Percentiles rank a stretch among this genome's conserved stretches.
Evolutionary conservation across 2,797 vertebrate genomes (phyloP).

Genomic region (Neoniphon sammara): DNA sequence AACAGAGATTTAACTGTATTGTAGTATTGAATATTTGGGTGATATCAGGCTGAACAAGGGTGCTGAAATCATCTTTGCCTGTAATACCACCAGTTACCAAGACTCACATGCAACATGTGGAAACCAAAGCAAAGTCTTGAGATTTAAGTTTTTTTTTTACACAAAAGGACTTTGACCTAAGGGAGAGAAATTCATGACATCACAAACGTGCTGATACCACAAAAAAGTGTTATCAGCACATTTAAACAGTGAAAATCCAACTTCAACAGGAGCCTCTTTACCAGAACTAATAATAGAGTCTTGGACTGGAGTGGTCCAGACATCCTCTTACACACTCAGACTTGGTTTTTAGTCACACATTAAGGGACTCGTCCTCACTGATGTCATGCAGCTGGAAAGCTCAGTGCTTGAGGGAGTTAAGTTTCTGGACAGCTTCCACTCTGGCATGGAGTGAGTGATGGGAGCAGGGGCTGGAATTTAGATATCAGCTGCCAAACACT

Average conservation of each 20-base stretch:
- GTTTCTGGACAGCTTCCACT: constrained; percentile 51
- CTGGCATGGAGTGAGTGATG: constrained; percentile 22
- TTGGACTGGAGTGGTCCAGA: constrained; percentile 13
- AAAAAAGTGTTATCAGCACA: too few species aligned
- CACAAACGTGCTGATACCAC: too few species aligned
- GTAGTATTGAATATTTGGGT: too few species aligned
- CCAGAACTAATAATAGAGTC: neutral
- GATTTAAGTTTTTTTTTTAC: neutral
- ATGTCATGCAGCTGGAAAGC: constrained; percentile 52
- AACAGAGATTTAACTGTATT: too few species aligned
- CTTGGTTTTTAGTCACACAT: constrained; percentile 13
- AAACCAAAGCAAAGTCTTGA: neutral
- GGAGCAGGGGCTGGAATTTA: constrained; percentile 16
- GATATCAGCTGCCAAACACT: constrained; percentile 73
- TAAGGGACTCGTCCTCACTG: constrained; percentile 27
- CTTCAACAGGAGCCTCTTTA: neutral
- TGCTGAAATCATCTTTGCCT: too few species aligned
- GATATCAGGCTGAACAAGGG: too few species aligned
- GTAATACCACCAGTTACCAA: too few species aligned
- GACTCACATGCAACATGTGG: too few species aligned
- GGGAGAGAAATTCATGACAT: too few species aligned
- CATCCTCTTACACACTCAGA: constrained; percentile 12
- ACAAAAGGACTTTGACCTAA: too few species aligned
- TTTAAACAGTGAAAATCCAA: neutral
- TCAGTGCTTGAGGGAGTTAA: constrained; percentile 30